These are phyloP conservation scores for Microplitis manilae DNA, from an alignment of 2,888 invertebrate genomes.

Conservation along the genomic window DNA sequence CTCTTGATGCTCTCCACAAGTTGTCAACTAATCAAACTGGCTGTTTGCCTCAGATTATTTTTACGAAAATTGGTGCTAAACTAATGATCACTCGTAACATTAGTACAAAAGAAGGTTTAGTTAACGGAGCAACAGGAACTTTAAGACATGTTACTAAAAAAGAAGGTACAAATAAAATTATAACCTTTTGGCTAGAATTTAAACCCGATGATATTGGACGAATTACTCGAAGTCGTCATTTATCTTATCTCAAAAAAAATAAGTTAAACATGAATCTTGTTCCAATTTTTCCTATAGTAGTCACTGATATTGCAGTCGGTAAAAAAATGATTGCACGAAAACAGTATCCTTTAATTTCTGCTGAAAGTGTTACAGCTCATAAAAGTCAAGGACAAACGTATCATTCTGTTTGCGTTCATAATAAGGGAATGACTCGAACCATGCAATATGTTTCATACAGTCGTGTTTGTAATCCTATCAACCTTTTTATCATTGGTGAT, in stretches of 20 bases:
- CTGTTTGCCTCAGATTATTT: neutral
- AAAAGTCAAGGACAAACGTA: conserved; percentile 32
- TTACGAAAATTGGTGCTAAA: conserved; percentile 20
- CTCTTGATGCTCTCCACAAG: neutral
- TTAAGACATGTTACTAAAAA: conserved; percentile 16
- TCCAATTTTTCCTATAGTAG: conserved; percentile 26
- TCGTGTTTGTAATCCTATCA: neutral
- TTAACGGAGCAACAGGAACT: conserved; percentile 18
- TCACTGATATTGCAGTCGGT: conserved; percentile 15
- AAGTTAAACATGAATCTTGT: neutral
- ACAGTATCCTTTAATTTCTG: neutral
- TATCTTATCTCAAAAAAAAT: neutral
- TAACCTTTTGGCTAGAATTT: conserved; percentile 22
- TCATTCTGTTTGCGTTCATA: neutral
- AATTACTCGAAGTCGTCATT: neutral
- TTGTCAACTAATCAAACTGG: conserved; percentile 5
- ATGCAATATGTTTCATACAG: conserved; percentile 10
- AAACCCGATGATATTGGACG: neutral
- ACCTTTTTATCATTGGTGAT: conserved; percentile 15
- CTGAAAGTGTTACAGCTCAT: conserved; percentile 7
- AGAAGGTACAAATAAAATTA: neutral
- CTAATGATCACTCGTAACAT: conserved; percentile 27
- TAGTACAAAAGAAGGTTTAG: conserved; percentile 11
- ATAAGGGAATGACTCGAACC: neutral
- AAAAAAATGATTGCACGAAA: neutral